Evolutionary conservation across 1,140 invertebrate genomes (phyloP).

Genomic region (Tribolium castaneum): DNA sequence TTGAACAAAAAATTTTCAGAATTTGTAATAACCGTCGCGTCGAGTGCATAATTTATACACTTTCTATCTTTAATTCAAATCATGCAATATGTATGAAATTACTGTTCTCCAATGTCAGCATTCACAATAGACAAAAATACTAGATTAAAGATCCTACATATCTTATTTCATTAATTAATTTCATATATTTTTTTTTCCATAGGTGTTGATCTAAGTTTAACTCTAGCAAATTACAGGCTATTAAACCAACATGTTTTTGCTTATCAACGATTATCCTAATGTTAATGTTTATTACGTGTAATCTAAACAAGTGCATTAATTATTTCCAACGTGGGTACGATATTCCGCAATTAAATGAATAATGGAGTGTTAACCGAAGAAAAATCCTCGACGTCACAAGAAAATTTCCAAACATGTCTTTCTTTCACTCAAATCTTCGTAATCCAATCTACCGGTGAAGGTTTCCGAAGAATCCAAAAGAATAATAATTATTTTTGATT

Average conservation of each 20-base stretch:
- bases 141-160: neutral
- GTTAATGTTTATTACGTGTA: neutral
- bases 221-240: constrained; percentile 1
- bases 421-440: too few relatives aligned
- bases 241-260: neutral
- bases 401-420: too few relatives aligned
- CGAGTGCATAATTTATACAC: constrained; percentile 14
- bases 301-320: neutral
- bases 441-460: too few relatives aligned
- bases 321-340: neutral
- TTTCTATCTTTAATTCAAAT: constrained; percentile 1
- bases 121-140: constrained; percentile 9
- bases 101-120: constrained; percentile 10
- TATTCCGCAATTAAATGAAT: neutral
- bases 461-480: too few relatives aligned
- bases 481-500: too few relatives aligned
- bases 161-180: neutral
- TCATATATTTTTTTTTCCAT: too few relatives aligned
- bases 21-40: neutral
- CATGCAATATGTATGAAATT: constrained; percentile 14
- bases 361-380: too few relatives aligned
- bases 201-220: neutral
- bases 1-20: too few relatives aligned
- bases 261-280: constrained; percentile 2
- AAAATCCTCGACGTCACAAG: too few relatives aligned